Percentiles rank a stretch among this genome's conserved stretches.
Conservation (phyloP, 1,140 invertebrate species). For the Nasonia longicornis region DNA sequence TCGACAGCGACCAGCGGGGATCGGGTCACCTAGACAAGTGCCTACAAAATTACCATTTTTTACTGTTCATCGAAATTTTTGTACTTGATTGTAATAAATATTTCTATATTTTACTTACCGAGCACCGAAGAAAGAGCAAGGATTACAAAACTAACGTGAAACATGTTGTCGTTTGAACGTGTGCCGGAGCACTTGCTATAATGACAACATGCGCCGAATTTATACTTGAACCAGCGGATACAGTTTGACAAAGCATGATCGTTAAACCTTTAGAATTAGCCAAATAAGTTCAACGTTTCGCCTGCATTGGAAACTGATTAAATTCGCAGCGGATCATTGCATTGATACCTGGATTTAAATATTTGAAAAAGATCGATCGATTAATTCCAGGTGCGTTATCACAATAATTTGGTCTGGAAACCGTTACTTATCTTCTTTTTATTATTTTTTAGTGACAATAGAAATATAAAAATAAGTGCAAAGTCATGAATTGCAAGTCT, state of each 20-base stretch:
- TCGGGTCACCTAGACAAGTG: not conserved
- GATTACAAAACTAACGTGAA: not conserved
- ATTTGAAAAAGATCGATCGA: not conserved
- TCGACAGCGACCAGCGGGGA: not conserved
- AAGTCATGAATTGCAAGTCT: not conserved
- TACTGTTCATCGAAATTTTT: not conserved
- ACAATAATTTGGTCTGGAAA: not conserved
- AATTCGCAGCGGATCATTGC: not conserved
- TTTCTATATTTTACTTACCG: not conserved
- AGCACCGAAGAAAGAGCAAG: not conserved
- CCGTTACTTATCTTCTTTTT: not conserved
- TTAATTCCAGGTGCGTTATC: not conserved
- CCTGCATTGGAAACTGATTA: not conserved
- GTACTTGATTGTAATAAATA: not conserved
- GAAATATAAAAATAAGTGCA: too few species aligned
- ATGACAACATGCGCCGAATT: not conserved
- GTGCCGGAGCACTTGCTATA: not conserved
- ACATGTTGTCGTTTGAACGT: constrained; percentile 9
- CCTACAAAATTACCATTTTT: not conserved
- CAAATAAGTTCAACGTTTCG: not conserved
- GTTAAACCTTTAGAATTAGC: not conserved
- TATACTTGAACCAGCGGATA: not conserved
- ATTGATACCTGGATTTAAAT: not conserved
- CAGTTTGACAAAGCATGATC: not conserved
- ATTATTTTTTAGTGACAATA: not conserved